Base-by-base conservation (phyloP, 2,113 vertebrate species). In the Casuarius casuarius region DNA sequence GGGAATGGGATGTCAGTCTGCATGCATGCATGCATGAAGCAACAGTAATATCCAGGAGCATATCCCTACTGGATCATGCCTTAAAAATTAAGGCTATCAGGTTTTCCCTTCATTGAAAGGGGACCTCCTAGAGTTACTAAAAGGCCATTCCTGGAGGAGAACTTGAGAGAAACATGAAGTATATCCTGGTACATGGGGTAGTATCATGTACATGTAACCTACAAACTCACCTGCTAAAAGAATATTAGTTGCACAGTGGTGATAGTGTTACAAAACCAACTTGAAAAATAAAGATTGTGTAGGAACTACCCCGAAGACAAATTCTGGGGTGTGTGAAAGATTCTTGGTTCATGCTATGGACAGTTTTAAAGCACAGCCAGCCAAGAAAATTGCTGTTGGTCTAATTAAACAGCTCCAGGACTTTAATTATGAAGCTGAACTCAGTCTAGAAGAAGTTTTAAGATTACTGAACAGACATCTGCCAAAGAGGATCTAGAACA, bases 401-500 rank as follows among this genome's bases (percentile, higher is more conserved):
- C 51, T 94, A 25, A 84, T 97, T 66, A 54, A 72, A 28, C 56
- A 75, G 54, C 56, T 77, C 51, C 29, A 26, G 49, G 66, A 31
- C n/a, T 63, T 68, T 14, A 21, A 63, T 46, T 81, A 66, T 2
- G 33, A 87, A 81, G 44, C 84, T 78, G 26, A 38, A 65, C 26
- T 35, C 29, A 20, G 33, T 26, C 28, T 76, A 35, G 62, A 91
- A 68, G 70, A 78, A 77, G 74, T 79, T 89, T 78, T 22, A 28
- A 70, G 73, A 52, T 81, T 68, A 90, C 68, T 87, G 49, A 1
- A 56, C 18, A 90, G 65, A 59, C 77, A 82, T 42, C 92, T 92
- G 92, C 84, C 66, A 78, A 84, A 96, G 85, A 63, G 62, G 52
- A 76, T 58, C 62, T 38, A 49, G 62, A 91, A 86, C 80, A 81